These are phyloP conservation scores for Ecliptopera silaceata DNA, from an alignment of 2,888 invertebrate species.

Conservation along the genomic window DNA sequence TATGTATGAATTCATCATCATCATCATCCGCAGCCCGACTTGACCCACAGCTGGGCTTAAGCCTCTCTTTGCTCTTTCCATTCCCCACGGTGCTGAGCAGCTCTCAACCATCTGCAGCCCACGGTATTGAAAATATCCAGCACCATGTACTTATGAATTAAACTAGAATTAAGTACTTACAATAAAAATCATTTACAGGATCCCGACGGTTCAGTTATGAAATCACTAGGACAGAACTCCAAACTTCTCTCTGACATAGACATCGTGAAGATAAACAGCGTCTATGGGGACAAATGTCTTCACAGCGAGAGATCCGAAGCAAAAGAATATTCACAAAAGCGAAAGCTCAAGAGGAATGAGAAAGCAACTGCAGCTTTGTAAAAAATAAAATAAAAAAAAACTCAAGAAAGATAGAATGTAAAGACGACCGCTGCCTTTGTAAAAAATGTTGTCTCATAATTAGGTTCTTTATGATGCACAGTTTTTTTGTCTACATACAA, in stretches of 20 bases:
- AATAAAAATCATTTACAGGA: conserved; percentile 53
- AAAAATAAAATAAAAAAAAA: background rate
- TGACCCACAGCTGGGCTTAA: no score
- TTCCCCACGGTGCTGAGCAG: no score
- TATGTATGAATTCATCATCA: no score
- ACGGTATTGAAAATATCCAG: no score
- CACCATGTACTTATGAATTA: no score
- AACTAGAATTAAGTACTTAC: no score
- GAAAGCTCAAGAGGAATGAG: background rate
- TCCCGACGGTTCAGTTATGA: conserved; percentile 65
- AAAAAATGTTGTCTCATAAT: background rate
- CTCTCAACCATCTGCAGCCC: no score
- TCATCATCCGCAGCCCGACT: no score
- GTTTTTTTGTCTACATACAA: background rate
- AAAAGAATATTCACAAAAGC: background rate
- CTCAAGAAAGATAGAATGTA: background rate
- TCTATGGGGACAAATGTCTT: conserved; percentile 63
- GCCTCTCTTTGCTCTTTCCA: no score
- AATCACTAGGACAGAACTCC: conserved; percentile 57
- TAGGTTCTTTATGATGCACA: conserved; percentile 10
- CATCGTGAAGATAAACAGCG: conserved; percentile 68
- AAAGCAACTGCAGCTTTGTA: background rate
- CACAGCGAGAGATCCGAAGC: background rate
- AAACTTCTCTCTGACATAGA: conserved; percentile 61
- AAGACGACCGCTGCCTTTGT: no score